Evolutionary conservation across 2,113 vertebrate genomes (phyloP), one percentile per base, ranked within the genome.

Genomic region (Onychorhynchus coronatus): DNA sequence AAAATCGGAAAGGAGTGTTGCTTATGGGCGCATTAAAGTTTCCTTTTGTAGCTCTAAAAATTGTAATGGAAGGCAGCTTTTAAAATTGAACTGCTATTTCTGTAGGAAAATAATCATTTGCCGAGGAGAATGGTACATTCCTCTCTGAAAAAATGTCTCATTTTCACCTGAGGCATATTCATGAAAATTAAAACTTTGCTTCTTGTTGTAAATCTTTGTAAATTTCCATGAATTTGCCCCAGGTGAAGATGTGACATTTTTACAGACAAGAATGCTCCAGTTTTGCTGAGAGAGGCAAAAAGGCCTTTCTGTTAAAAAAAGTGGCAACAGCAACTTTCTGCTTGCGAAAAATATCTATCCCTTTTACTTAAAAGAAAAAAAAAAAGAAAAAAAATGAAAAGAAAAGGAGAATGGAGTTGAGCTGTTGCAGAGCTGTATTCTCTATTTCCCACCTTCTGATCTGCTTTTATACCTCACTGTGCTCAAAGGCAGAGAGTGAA

Each of bases 161-260:
- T 91, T 84, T 94, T 88, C 83, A 96, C 93, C 92, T 87, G 72
- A 37, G 93, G 96, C 95, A 84, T 72, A 92, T 86, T 95, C 72
- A 95, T 90, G 93, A 79, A 95, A 95, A 96, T 96, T 91, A 95
- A 92, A 94, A 96, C 93, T 95, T 95, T 63, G 50, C 86, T 93
- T 84, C 92, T 84, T 92, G 82, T 73, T 94, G 94, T 96, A 97
- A 94, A 97, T 95, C 93, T 94, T 93, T 85, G 87, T 70, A 93
- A 96, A 96, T 96, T 92, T 95, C 76, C 72, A 49, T 93, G 52
- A 89, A 96, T 86, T 92, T 93, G 93, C 95, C 95, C 47, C 23
- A 74, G 95, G 95, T 95, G 72, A 88, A 94, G 81, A 90, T 86
- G 85, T 93, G 95, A 96, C 88, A 95, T 93, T 95, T 96, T 94